Percentiles rank a stretch among this genome's conserved stretches.
Conservation (phyloP, 2,797 vertebrate genomes). For the Brachymystax lenok region DNA sequence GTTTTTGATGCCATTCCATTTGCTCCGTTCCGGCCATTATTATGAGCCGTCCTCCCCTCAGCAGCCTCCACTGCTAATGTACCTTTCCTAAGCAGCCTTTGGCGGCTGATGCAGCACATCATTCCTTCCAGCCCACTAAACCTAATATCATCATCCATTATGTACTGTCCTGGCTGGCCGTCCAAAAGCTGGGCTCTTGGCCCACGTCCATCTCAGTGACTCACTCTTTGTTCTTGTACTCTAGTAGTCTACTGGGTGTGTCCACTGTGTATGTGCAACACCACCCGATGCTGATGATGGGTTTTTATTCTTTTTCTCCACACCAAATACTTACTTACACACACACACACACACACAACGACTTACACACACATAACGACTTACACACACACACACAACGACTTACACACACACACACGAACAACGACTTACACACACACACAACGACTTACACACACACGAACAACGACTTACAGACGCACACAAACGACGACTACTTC, state of each 20-base stretch:
- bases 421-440: too few species aligned
- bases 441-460: too few species aligned
- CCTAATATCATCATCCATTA: slow-evolving; percentile 66
- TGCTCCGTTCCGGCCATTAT: too few species aligned
- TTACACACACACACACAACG: too few species aligned
- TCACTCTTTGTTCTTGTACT: background rate
- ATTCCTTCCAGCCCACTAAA: slow-evolving; percentile 50
- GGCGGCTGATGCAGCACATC: slow-evolving; percentile 50
- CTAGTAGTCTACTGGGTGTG: background rate
- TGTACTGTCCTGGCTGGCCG: slow-evolving; percentile 31
- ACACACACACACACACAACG: too few species aligned
- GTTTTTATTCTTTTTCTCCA: background rate
- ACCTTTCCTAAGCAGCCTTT: slow-evolving; percentile 38
- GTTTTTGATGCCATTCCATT: too few species aligned
- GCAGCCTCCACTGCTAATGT: slow-evolving; percentile 23
- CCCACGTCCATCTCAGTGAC: background rate
- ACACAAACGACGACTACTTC: too few species aligned
- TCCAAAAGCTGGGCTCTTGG: background rate
- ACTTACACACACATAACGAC: too few species aligned
- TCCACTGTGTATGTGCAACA: background rate
- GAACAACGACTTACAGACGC: too few species aligned
- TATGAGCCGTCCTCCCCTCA: too few species aligned
- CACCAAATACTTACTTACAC: too few species aligned
- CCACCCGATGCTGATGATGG: background rate
- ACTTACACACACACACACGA: too few species aligned